Evolutionary conservation across 2,113 vertebrate genomes (phyloP).

Genomic region (Erythrocebus patas): DNA sequence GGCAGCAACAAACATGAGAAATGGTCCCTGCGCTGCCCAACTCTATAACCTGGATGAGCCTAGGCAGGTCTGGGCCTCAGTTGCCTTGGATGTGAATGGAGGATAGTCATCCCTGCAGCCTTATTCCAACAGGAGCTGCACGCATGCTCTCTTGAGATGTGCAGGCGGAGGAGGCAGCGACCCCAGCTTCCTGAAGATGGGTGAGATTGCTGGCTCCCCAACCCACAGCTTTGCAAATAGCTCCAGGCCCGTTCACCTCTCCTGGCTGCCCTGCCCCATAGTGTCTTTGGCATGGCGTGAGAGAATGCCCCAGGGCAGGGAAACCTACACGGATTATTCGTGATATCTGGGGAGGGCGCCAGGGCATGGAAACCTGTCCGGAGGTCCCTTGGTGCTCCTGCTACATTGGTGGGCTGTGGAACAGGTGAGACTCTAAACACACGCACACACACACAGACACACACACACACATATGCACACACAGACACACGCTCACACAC

Average conservation of each 20-base stretch:
- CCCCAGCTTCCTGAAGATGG: background rate
- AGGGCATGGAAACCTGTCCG: background rate
- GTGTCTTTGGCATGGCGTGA: background rate
- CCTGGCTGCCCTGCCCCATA: background rate
- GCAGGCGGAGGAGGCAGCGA: background rate
- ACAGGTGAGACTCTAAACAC: background rate
- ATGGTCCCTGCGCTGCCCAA: background rate
- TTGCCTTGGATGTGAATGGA: background rate
- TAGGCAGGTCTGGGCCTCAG: background rate
- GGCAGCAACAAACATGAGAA: background rate
- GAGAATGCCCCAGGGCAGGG: background rate
- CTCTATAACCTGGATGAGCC: background rate
- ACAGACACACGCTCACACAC: fast-evolving
- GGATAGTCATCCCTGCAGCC: background rate
- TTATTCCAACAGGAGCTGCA: background rate
- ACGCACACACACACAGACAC: fast-evolving
- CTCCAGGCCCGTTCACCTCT: background rate
- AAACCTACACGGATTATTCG: background rate
- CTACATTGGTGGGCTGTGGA: background rate
- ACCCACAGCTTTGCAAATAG: background rate
- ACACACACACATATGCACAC: no score
- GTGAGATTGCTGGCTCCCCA: background rate
- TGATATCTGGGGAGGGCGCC: background rate
- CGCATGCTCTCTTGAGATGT: background rate
- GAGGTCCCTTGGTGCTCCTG: background rate